A percentile compares a stretch with the other conserved stretches of the same genome.
phyloP scores from a whole-genome alignment of 2,888 invertebrate species.

The Drosophila tanythrix region DNA sequence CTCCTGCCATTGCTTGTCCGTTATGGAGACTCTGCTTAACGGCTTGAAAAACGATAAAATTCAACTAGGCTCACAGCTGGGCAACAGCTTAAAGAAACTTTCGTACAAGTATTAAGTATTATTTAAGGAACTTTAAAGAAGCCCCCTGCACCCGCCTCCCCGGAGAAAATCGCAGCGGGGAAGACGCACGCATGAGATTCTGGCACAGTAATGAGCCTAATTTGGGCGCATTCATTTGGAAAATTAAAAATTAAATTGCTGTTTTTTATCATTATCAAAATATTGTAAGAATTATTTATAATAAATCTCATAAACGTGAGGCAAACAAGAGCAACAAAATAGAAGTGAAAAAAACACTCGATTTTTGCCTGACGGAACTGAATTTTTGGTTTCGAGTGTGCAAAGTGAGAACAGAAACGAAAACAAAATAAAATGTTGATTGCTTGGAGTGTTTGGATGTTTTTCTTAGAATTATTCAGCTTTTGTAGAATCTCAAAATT shows the following conservation, averaged over 20 bases:
- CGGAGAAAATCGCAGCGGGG: slow-evolving; percentile 9
- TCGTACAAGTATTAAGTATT: slow-evolving; percentile 19
- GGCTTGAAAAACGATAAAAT: slow-evolving; percentile 73
- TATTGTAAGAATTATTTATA: slow-evolving; percentile 63
- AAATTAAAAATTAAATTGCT: slow-evolving; percentile 81
- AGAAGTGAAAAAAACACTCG: slow-evolving; percentile 8
- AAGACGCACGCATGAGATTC: slow-evolving; percentile 34
- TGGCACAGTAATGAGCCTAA: slow-evolving; percentile 72
- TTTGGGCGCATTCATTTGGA: slow-evolving; percentile 79
- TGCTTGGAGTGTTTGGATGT: not conserved
- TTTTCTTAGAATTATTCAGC: slow-evolving; percentile 6
- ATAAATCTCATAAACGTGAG: slow-evolving; percentile 73
- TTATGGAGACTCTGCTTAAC: slow-evolving; percentile 60
- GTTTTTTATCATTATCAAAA: slow-evolving; percentile 29
- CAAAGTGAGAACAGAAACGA: not conserved
- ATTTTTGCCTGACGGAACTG: slow-evolving; percentile 29
- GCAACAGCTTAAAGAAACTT: slow-evolving; percentile 41
- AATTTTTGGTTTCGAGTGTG: slow-evolving; percentile 14
- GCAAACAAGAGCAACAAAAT: slow-evolving; percentile 31
- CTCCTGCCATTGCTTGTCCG: slow-evolving; percentile 9
- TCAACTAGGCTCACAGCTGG: slow-evolving; percentile 46
- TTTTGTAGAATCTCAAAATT: slow-evolving; percentile 4
- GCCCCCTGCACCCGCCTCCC: not conserved
- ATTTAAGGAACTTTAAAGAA: slow-evolving; percentile 53
- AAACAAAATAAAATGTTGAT: not conserved